Evolutionary conservation across 2,797 vertebrate genomes (phyloP).

Genomic region (Pseudochaenichthys georgianus): DNA sequence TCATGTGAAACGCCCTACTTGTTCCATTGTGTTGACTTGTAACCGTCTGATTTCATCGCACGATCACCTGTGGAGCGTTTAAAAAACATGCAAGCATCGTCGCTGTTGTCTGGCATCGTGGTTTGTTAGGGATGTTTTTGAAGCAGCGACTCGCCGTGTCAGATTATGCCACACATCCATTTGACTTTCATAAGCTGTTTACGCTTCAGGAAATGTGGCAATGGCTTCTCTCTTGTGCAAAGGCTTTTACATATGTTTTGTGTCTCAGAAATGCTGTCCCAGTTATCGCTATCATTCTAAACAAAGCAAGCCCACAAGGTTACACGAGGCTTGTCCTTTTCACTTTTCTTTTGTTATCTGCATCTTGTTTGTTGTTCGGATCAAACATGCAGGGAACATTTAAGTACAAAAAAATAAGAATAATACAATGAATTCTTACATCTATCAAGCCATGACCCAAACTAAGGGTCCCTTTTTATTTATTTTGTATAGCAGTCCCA

Average conservation of each 20-base stretch:
- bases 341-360: slow-evolving; percentile 61
- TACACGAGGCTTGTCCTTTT: slow-evolving; percentile 72
- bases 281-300: slow-evolving; percentile 83
- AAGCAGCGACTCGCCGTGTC: slow-evolving; percentile 84
- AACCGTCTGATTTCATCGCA: slow-evolving; percentile 35
- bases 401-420: slow-evolving; percentile 26
- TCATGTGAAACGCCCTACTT: slow-evolving; percentile 41
- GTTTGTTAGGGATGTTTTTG: slow-evolving; percentile 86
- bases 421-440: slow-evolving; percentile 11
- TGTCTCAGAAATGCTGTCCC: slow-evolving; percentile 78
- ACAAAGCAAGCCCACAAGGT: slow-evolving; percentile 65
- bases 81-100: slow-evolving; percentile 71
- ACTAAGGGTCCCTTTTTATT: slow-evolving; percentile 23
- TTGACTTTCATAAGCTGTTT: slow-evolving; percentile 91
- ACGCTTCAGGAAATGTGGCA: slow-evolving; percentile 87
- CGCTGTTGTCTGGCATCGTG: slow-evolving; percentile 70
- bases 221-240: slow-evolving; percentile 84
- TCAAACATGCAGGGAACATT: slow-evolving; percentile 46
- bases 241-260: slow-evolving; percentile 87
- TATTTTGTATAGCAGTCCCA: slow-evolving; percentile 27
- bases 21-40: slow-evolving; percentile 49
- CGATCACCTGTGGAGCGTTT: slow-evolving; percentile 76
- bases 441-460: slow-evolving; percentile 29
- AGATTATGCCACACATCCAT: slow-evolving; percentile 89
- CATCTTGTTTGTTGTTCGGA: slow-evolving; percentile 56